Evolutionary conservation across 2,113 vertebrate genomes (phyloP), one percentile per base, ranked within the genome.

Genomic region (Trochalopteron elliotii): DNA sequence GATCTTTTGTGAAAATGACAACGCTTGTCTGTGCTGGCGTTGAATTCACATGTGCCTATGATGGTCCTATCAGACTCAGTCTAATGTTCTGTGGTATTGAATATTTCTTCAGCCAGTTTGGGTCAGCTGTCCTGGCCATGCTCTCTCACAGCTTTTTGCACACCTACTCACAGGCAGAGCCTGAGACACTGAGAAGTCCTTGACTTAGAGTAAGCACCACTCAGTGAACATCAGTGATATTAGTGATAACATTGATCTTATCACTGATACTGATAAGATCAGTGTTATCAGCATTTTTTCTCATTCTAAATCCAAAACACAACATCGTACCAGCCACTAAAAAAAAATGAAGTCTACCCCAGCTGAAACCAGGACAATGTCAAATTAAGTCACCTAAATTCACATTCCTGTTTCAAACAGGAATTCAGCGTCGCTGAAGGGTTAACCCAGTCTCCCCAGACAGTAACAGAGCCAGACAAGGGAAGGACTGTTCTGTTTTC

Each of bases 21-120:
- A 3, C 17, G 8, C 10, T 31, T 45, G 9, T 17, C 88, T 68
- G 24, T 71, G 49, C 47, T 56, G 52, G 27, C 83, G 37, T 6
- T 61, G 37, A 39, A 57, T 52, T 61, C 53, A 52, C 0, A 0
- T 16, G 31, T 31, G 17, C 39, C 21, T 57, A 2, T 42, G 45
- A 57, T 12, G 2, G 0, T 21, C 23, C 40, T n/a, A 8, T 47
- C 49, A 49, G 45, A 47, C 20, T 47, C 45, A 23, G 47, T 24
- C 47, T 33, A 35, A 39, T n/a, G 28, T 57, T 65, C 22, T 59
- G 7, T 77, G 31, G 37, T 27, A 39, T 25, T 19, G 52, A 74
- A n/a, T 24, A 44, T 24, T 23, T 44, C 44, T 60, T 60, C n/a
- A 44, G 28, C 12, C n/a, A 45, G 6, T 53, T 60, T 40, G 25